Percentiles rank a stretch among this genome's conserved stretches.
phyloP scores from a whole-genome alignment of 2,888 invertebrate genomes.

The Pseudococcus longispinus region DNA sequence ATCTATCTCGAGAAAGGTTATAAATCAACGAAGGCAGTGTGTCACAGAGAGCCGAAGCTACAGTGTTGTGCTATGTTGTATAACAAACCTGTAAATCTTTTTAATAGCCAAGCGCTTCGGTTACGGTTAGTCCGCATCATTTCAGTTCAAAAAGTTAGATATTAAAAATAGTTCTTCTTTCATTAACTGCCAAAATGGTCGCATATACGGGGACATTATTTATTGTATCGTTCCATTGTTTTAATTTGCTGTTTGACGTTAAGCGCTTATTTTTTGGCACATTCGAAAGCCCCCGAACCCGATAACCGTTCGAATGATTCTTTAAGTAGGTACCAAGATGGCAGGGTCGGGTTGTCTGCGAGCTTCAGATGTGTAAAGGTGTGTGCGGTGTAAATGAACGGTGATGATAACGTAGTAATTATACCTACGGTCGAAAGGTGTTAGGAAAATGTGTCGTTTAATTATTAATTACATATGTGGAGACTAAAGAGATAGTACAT shows the following conservation, averaged over 20 bases:
- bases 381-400: not conserved
- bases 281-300: slow-evolving; percentile 7
- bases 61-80: slow-evolving; percentile 53
- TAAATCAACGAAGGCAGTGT: slow-evolving; percentile 54
- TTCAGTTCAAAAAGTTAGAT: slow-evolving; percentile 51
- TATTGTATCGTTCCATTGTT: slow-evolving; percentile 54
- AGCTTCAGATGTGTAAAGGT: not conserved
- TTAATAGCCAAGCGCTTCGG: slow-evolving; percentile 54
- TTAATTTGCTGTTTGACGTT: slow-evolving; percentile 49
- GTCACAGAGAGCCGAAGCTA: slow-evolving; percentile 43
- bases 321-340: not conserved
- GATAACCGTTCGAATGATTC: slow-evolving; percentile 21
- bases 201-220: slow-evolving; percentile 47
- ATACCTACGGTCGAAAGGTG: not conserved
- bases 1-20: not conserved
- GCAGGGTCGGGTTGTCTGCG: not conserved
- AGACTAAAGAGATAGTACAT: not conserved
- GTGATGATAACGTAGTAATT: not conserved
- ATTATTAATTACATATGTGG: not conserved
- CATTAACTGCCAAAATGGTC: slow-evolving; percentile 55
- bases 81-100: slow-evolving; percentile 56
- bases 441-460: slow-evolving; percentile 26
- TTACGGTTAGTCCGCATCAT: slow-evolving; percentile 53
- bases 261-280: slow-evolving; percentile 45
- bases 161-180: slow-evolving; percentile 56